Evolutionary conservation across 2,888 invertebrate species (phyloP), one percentile per base, ranked within the genome.

Genomic region (Lithophane ornitopus): DNA sequence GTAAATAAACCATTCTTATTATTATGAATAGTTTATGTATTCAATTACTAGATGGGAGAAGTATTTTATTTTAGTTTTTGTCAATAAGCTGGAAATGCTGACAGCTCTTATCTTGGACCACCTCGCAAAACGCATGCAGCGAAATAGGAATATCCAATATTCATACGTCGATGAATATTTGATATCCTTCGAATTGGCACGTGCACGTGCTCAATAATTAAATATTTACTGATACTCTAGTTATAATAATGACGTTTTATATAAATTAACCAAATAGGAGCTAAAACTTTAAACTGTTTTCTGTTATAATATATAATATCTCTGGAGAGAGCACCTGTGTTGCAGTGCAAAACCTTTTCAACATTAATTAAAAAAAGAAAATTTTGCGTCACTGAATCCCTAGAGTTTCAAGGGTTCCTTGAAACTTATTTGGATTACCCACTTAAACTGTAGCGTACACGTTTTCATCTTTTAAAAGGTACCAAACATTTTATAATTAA

Each of bases 61-160:
- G 11, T 19, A 2, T 26, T 63, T 44, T 63, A 3, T 63, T 28
- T 46, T 1, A 11, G 4, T n/a, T 34, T 49, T 16, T 28, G 22
- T 22, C 4, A 58, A 26, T 58, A 16, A n/a, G 52, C 52, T 22
- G 2, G 19, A 0, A 19, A 12, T 19, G 44, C 4, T 58, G 2
- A 2, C 16, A 14, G 56, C 26, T 34, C 8, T n/a, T 75, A 28
- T 41, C 70, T 85, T 87, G 71, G 14, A 79, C 89, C 86, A 80
- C 39, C 52, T 22, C 54, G 59, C 63, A 78, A 80, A 87, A 86
- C 85, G 86, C 86, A 88, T 88, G 86, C 78, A 87, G 56, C 80
- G 88, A 87, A 90, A 91, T 89, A 87, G 86, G 85, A 87, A 86
- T 88, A 90, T 92, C 88, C 88, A 92, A 92, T 92, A 92, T 92